Evolutionary conservation across 2,888 invertebrate species (phyloP), one percentile per base, ranked within the genome.

Genomic region (Eupithecia centaureata): DNA sequence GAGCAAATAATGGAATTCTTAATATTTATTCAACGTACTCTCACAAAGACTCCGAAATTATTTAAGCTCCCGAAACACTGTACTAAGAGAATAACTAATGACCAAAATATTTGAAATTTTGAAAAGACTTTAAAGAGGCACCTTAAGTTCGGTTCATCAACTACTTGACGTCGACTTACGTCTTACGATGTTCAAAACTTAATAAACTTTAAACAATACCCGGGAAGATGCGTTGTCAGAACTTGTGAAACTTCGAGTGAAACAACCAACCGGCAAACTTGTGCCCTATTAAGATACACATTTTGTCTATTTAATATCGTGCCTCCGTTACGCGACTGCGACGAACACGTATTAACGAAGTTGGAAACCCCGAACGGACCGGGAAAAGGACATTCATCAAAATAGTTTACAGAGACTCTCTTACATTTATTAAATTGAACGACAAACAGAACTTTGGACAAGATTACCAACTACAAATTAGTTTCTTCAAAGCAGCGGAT

Each of bases 171-270:
- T 85, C 86, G 85, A 86, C 90, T 88, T 86, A 88, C 85, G 86
- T 87, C 87, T 84, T 85, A 83, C 87, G 76, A 87, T 88, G 89
- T 90, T 90, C 84, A 72, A 83, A 90, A 91, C 90, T 91, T 89
- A 88, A 88, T 89, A 88, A 91, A 92, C 88, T 92, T 91, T 87
- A 88, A 90, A 92, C 90, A 92, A 90, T 89, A 88, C 86, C 81
- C 82, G 79, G 79, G 86, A 87, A 89, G 89, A 91, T 89, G 87
- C 87, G 89, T 88, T 90, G 90, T 91, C 92, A 89, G 89, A 91
- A 90, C 82, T 91, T 89, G 79, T 78, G 82, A 80, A 89, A 87
- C 86, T 87, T 81, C 74, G 82, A 84, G 85, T 85, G 86, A 85
- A 89, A 87, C 88, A 86, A 82, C 81, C 83, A 85, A 84, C 86